Evolutionary conservation across 2,113 vertebrate species (phyloP), one percentile per base, ranked within the genome.

Genomic region (Hydrolagus affinis): DNA sequence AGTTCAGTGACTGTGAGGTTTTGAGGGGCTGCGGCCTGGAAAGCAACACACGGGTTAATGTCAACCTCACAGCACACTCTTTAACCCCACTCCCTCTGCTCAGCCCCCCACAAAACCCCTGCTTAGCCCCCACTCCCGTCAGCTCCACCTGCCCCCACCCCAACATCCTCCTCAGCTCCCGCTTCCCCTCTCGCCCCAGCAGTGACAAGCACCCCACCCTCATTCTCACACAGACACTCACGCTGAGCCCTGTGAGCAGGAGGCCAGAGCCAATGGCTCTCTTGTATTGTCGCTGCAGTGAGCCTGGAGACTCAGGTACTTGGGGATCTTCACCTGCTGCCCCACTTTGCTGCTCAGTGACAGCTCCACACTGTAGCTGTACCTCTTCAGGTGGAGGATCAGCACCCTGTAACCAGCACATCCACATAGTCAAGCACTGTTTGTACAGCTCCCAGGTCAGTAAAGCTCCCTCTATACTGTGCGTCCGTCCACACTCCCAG

Each of bases 361-460:
- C 85, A 99, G 93, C 87, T 97, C 93, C 85, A 98, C 95, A 69
- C 98, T 98, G 90, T 97, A 99, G 91, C 97, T 98, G 87, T 99
- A 99, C 44, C 98, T 93, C 90, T 99, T 99, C 88, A 99, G 93
- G 89, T 99, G 98, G 86, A 99, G 96, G 89, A 99, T 99, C 85
- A 99, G 93, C 70, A 99, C 94, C 89, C 98, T 99, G 87, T 10
- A 85, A 85, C 28, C 83, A 7, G 77, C 25, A 86, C 74, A 85
- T 0, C 3, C 14, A 25, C 25, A 56, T n/a, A 64, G 70, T 15
- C 4, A 73, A 66, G 8, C 70, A 76, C 64, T 83, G 75, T 85
- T 66, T 23, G 0, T 3, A 56, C 28, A 12, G 23, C 25, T 83
- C 85, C 70, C 7, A 68, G 10, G 17, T n/a, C 44, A 44, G 44